Percentiles rank a stretch among this genome's conserved stretches.
These are phyloP conservation scores for Hyppa rectilinea DNA, from an alignment of 2,888 invertebrate genomes.

Conservation along the genomic window DNA sequence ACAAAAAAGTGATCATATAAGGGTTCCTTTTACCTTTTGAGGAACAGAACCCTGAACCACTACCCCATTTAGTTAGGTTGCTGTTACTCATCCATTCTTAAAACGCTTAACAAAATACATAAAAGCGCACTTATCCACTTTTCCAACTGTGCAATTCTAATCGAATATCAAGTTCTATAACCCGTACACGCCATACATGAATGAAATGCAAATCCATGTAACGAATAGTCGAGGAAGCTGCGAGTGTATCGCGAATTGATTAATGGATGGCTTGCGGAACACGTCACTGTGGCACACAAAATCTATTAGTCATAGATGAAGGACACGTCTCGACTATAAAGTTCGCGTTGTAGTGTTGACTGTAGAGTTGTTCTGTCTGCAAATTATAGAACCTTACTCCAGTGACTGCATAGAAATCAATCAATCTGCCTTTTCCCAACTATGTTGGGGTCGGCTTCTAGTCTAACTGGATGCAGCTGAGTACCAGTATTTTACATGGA, in stretches of 20 bases:
- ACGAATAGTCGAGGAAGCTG: constrained; percentile 37
- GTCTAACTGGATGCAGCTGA: no score
- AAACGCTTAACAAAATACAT: constrained; percentile 4
- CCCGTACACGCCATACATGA: not conserved
- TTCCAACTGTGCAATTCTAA: not conserved
- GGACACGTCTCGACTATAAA: constrained; percentile 41
- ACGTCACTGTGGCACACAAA: constrained; percentile 33
- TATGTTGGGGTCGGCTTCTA: no score
- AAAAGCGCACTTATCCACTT: not conserved
- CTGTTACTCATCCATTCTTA: not conserved
- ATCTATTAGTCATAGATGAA: constrained; percentile 64
- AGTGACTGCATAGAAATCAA: not conserved
- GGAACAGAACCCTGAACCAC: no score
- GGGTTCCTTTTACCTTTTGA: no score
- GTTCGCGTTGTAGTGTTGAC: constrained; percentile 16
- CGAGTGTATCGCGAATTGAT: constrained; percentile 54
- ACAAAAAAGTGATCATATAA: no score
- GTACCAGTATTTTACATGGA: no score
- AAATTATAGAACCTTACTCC: not conserved
- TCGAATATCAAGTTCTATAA: constrained; percentile 6
- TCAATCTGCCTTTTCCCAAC: no score
- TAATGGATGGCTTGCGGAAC: constrained; percentile 49
- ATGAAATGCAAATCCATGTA: constrained; percentile 36
- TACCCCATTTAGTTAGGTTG: not conserved
- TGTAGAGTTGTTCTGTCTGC: not conserved